These are phyloP conservation scores for Sphecodes monilicornis DNA, from an alignment of 2,888 invertebrate genomes.

Conservation along the genomic window DNA sequence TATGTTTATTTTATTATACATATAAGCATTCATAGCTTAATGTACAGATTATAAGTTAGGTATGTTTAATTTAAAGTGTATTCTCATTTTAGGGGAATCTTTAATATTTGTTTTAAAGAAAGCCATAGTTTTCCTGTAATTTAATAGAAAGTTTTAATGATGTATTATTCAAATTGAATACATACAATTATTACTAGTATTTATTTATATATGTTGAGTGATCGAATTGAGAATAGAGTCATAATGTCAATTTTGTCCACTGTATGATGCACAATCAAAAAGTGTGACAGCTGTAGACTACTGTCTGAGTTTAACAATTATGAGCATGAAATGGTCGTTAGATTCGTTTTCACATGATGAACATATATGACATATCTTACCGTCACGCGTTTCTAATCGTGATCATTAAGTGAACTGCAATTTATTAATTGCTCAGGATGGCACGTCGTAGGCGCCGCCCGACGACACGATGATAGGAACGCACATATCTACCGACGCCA, in stretches of 20 bases:
- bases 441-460: background rate
- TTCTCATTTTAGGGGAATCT: too few species aligned
- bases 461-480: conserved; percentile 16
- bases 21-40: too few species aligned
- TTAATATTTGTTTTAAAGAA: too few species aligned
- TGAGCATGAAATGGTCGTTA: background rate
- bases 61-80: too few species aligned
- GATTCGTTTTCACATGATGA: conserved; percentile 5
- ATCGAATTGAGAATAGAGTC: too few species aligned
- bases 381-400: conserved; percentile 43
- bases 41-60: too few species aligned
- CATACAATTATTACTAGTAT: too few species aligned
- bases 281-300: background rate
- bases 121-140: too few species aligned
- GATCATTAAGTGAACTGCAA: conserved; percentile 38
- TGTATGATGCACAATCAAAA: background rate
- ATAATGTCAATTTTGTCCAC: background rate
- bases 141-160: too few species aligned
- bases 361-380: conserved; percentile 22
- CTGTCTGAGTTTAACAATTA: background rate
- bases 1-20: too few species aligned
- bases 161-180: too few species aligned
- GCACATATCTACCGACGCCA: background rate
- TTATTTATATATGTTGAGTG: too few species aligned
- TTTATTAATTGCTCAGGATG: conserved; percentile 36